Percentiles rank a stretch among this genome's conserved stretches.
Conservation (phyloP, 2,113 vertebrate genomes). For the Laticauda colubrina region DNA sequence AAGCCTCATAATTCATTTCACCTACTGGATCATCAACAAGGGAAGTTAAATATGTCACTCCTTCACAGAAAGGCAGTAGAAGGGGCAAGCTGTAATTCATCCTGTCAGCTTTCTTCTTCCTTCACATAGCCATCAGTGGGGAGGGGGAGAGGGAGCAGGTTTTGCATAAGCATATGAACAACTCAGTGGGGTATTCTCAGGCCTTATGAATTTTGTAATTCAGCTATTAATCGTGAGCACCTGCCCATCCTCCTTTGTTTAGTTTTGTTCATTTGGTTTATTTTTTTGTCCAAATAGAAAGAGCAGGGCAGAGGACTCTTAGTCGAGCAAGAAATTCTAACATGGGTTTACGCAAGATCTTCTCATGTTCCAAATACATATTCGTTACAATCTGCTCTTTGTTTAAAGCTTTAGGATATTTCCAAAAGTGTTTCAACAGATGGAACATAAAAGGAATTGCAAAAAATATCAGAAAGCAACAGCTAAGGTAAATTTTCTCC, state of each 20-base stretch:
- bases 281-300: not conserved
- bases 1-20: conserved; percentile 68
- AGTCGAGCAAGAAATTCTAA: rapidly evolving
- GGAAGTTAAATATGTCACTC: conserved; percentile 70
- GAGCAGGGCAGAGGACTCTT: not conserved
- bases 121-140: conserved; percentile 35
- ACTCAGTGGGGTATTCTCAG: conserved; percentile 50
- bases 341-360: not conserved
- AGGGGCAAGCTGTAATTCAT: conserved; percentile 59
- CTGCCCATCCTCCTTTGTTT: conserved; percentile 38
- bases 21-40: conserved; percentile 64
- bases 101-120: conserved; percentile 56
- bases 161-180: conserved; percentile 59
- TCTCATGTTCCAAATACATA: not conserved
- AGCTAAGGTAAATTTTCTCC: not conserved
- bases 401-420: not conserved
- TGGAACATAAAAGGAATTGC: not conserved
- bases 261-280: conserved; percentile 9
- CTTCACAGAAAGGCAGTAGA: conserved; percentile 51
- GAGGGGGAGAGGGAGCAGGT: conserved; percentile 34
- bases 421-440: not conserved
- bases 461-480: not conserved
- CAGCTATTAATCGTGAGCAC: conserved; percentile 55
- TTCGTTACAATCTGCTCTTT: not conserved
- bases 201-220: conserved; percentile 61